Base-by-base conservation (phyloP, 1,140 invertebrate genomes). In the Drosophila tani region DNA sequence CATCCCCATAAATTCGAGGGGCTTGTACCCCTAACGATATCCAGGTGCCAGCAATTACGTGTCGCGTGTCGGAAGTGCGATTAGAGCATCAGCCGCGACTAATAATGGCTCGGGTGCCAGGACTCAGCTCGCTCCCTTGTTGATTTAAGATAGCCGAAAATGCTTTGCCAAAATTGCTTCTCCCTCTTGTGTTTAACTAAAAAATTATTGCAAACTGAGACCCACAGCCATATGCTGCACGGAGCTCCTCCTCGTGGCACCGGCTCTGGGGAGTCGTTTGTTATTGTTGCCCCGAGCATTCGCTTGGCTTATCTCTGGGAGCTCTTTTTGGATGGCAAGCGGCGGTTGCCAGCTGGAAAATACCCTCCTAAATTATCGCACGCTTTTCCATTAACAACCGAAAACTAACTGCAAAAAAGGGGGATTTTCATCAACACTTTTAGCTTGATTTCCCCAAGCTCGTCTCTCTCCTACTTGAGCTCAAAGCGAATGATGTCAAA, bases 201-300 rank as follows among this genome's bases (percentile, higher is more conserved):
- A 79, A 86, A 83, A 83, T 85, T 63, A 82, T 86, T 75, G 75
- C 74, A 81, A 85, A 70, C 63, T 49, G 64, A 63, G 53, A 41
- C 29, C 45, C 38, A 45, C 35, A 32, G 15, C 57, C 75, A 69
- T 63, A 79, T 62, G 78, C 63, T 47, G 35, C 56, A 46, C 38
- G 50, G 24, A 38, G 51, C 29, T 46, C 29, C 24, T 46, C 11
- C 40, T 15, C 41, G 17, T 32, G 47, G 21, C 80, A 64, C 84
- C 27, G 47, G n/a, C 80, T 67, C 84, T 51, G 14, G 84, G 83
- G 83, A 80, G 76, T 81, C 77, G 70, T 87, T 87, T 87, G 84
- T 87, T 88, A 83, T 77, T 77, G 84, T 69, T 74, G 69, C 65
- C 65, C 24, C 21, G 60, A 46, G 63, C 40, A 65, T 46, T 60